A percentile compares a stretch with the other conserved stretches of the same genome.
These are phyloP conservation scores for Corvus moneduloides DNA, from an alignment of 2,113 vertebrate genomes.

Conservation along the genomic window DNA sequence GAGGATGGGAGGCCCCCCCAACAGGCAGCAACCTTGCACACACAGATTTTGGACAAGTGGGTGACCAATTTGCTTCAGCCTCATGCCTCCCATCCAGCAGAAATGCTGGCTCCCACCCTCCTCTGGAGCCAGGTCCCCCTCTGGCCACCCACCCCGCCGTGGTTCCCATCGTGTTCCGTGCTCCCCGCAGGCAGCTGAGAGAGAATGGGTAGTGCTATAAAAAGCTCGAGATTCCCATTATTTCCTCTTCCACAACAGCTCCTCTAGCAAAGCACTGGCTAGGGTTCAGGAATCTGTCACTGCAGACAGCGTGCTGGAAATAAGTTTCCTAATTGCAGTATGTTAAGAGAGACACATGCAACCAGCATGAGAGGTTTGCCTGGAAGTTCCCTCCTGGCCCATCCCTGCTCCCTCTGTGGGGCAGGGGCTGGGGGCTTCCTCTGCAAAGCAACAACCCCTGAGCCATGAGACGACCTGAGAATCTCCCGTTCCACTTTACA, in stretches of 20 bases:
- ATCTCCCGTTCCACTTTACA: not conserved
- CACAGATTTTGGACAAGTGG: not conserved
- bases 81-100: rapidly evolving
- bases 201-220: not conserved
- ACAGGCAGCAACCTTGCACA: not conserved
- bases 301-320: not conserved
- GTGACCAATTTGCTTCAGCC: not conserved
- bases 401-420: not conserved
- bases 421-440: not conserved
- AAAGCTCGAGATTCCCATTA: constrained; percentile 20
- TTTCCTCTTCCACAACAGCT: constrained; percentile 21
- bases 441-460: not conserved
- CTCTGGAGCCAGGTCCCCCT: not conserved
- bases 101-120: not conserved
- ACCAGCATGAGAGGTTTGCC: rapidly evolving
- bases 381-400: not conserved
- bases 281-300: constrained; percentile 50
- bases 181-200: not conserved
- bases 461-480: not conserved
- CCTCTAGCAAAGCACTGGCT: not conserved
- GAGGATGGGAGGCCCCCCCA: not conserved
- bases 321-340: not conserved
- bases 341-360: not conserved
- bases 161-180: not conserved
- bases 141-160: rapidly evolving